phyloP scores from a whole-genome alignment of 2,797 vertebrate genomes.

The Falco cherrug region DNA sequence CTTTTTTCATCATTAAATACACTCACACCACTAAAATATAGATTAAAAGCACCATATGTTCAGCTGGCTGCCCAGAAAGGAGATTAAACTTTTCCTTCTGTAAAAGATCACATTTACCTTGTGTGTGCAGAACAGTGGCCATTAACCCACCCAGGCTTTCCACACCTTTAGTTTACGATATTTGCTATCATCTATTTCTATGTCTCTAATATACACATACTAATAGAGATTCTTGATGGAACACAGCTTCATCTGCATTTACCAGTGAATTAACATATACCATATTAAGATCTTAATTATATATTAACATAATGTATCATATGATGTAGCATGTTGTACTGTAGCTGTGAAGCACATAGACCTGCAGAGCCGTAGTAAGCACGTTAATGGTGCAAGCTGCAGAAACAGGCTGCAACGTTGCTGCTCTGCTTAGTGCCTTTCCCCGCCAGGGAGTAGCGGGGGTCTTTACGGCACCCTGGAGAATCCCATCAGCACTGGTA shows the following conservation, averaged over 20 bases:
- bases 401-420: neutral
- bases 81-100: neutral
- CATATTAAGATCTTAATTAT: neutral
- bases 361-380: neutral
- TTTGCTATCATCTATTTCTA: neutral
- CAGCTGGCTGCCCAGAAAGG: neutral
- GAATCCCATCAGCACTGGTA: neutral
- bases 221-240: neutral
- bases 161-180: neutral
- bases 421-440: neutral
- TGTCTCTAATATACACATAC: neutral
- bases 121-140: neutral
- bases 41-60: neutral
- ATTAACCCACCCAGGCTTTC: neutral
- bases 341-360: neutral
- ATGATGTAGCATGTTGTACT: neutral
- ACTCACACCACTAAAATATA: neutral
- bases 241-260: neutral
- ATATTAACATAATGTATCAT: neutral
- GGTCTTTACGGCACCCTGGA: neutral
- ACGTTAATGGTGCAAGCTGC: neutral
- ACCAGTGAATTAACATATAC: neutral
- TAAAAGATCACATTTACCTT: neutral
- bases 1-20: neutral
- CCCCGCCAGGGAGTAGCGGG: neutral